Base-by-base conservation (phyloP, 2,113 vertebrate species). In the Nycticebus coucang region DNA sequence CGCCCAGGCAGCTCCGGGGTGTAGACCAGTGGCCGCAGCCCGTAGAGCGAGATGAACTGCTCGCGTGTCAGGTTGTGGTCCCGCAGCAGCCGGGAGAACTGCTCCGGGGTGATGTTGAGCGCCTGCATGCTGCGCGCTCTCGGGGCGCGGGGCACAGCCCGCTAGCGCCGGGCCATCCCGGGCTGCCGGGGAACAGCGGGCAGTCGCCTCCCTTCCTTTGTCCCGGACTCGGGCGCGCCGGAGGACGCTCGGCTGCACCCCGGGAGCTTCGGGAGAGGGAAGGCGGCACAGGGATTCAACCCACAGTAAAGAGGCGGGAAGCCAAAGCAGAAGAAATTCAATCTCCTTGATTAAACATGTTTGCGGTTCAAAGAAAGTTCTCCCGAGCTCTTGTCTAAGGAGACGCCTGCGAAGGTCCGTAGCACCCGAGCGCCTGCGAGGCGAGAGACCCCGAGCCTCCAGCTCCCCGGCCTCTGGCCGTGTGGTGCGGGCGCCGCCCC, bases 11-110 rank as follows among this genome's bases (percentile, higher is more conserved):
- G 98, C 98, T 98, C 98, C 0, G 98, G 98, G 83, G 98, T 98
- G 95, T 98, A 98, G 75, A 99, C 98, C 1, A 99, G 98, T 7
- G 98, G 98, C 95, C 93, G 97, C 92, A 99, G 98, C 72, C 98
- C 92, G 7, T 98, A 99, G 6, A 94, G 98, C 1, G 98, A 88
- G 81, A 99, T 98, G 97, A 98, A 99, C 97, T 98, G 98, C 95
- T 98, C 97, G 26, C 98, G 97, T 7, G 98, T 98, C 95, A 98
- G 95, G 79, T 98, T 99, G 91, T 99, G 98, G 59, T 97, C 98
- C 81, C 96, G 96, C 94, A 99, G 97, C 55, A 99, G 98, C 97
- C 93, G 95, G 55, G 98, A 92, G 81, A 99, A 97, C 93, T 95
- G 98, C 97, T 98, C 98, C 11, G 97, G 97, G 13, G 98, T 98